Percentiles rank a stretch among this genome's conserved stretches.
Conservation (phyloP, 2,797 vertebrate species). For the Poecilia picta region DNA sequence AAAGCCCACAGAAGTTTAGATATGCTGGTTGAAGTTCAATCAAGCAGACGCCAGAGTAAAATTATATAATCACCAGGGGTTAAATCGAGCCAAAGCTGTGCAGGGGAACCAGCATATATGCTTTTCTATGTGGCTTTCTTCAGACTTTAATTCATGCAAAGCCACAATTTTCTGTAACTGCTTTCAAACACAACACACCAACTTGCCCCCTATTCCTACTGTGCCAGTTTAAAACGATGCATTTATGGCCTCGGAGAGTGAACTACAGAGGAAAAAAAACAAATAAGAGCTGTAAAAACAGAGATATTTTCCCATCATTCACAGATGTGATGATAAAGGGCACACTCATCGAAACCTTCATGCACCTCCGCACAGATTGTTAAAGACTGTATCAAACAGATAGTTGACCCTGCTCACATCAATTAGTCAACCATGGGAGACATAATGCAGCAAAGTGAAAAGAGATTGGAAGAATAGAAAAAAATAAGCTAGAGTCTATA, state of each 20-base stretch:
- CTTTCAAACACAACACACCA: conserved; percentile 5
- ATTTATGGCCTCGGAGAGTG: neutral
- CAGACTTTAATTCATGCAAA: conserved; percentile 13
- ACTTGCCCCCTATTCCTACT: neutral
- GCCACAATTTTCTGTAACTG: conserved; percentile 2
- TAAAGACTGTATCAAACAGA: neutral
- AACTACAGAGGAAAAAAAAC: neutral
- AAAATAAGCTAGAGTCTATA: neutral
- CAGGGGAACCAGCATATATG: neutral
- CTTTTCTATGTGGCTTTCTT: neutral
- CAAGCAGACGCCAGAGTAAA: neutral
- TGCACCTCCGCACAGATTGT: neutral
- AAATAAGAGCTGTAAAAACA: neutral
- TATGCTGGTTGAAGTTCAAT: neutral
- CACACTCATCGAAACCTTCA: neutral
- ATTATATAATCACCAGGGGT: conserved; percentile 7
- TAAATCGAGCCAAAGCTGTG: neutral
- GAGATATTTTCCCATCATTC: neutral
- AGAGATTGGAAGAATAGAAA: neutral
- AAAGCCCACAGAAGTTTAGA: neutral
- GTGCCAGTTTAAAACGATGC: neutral
- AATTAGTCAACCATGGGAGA: neutral
- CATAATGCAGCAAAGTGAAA: neutral
- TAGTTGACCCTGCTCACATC: neutral
- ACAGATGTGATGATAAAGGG: neutral